Evolutionary conservation across 2,113 vertebrate species (phyloP).

Genomic region (Psephotus haematonotus): DNA sequence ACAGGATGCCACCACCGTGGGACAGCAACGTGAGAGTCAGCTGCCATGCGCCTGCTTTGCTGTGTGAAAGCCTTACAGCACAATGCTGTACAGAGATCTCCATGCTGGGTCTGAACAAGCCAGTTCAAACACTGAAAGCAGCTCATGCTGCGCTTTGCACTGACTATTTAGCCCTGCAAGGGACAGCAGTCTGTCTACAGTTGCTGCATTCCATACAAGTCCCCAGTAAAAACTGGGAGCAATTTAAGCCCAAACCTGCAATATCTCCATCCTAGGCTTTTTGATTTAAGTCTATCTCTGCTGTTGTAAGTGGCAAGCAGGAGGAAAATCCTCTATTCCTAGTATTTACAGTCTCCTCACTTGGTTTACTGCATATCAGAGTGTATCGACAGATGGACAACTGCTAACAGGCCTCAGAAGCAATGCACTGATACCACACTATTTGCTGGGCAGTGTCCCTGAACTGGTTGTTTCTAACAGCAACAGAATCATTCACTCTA

Average conservation of each 20-base stretch:
- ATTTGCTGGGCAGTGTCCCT: neutral
- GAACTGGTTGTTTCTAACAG: neutral
- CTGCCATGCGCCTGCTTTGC: neutral
- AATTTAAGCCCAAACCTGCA: neutral
- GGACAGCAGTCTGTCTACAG: neutral
- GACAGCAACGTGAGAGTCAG: accelerated
- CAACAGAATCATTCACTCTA: neutral
- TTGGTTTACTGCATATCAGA: neutral
- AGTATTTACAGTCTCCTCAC: neutral
- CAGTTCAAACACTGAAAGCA: neutral
- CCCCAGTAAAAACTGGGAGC: neutral
- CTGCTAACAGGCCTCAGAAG: neutral
- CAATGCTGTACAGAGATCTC: neutral
- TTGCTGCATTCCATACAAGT: neutral
- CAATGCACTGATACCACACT: neutral
- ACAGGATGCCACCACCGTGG: neutral
- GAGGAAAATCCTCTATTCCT: neutral
- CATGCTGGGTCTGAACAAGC: accelerated
- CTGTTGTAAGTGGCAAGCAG: neutral
- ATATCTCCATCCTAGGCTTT: neutral
- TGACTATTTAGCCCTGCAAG: neutral
- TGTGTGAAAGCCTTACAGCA: neutral
- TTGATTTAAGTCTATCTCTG: neutral
- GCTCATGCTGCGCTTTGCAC: neutral
- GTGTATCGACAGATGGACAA: neutral